Base-by-base conservation (phyloP, 1,140 invertebrate species). In the Panagrolaimus sp. region DNA sequence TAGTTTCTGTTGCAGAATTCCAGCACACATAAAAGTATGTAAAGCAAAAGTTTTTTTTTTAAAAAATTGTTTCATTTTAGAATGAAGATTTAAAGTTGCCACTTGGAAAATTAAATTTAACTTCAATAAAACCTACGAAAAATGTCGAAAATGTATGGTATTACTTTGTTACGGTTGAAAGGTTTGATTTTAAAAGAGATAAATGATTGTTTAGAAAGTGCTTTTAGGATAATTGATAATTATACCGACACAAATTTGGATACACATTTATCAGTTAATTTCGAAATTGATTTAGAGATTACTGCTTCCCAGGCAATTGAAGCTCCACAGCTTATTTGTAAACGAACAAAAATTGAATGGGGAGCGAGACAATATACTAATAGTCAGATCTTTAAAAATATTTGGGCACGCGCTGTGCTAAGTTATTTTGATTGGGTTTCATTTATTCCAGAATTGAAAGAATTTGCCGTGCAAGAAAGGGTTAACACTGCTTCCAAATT, bases 381-480 rank as follows among this genome's bases (percentile, higher is more conserved):
- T 20, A 8, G 14, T 9, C n/a, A 27, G 11, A 20, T 25, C 20
- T 27, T 57, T 27, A 57, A 57, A 57, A 27, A 27, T 27, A 57
- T 27, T 20, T 57, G 51, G 51, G 51, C 20, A 20, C 51, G 51
- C 20, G 11, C 51, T 27, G 27, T 27, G 11, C n/a, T 25, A 27
- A 25, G 51, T 27, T 57, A 25, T 27, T 57, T 57, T 57, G 51
- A 57, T 57, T 57, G 51, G 51, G 51, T 57, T 25, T 57, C 51
- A 20, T 57, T 57, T 57, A 57, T 57, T 16, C 51, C 51, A 20
- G 51, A 57, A 57, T 27, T 57, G n/a, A 20, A 57, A 25, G 51
- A 57, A 57, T 27, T 57, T 11, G 20, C 9, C 20, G 11, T 27
- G 9, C 20, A 13, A 20, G 51, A 57, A 4, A 25, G 20, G 51